Evolutionary conservation across 2,797 vertebrate species (phyloP), one percentile per base, ranked within the genome.

Genomic region (Danio aesculapii): DNA sequence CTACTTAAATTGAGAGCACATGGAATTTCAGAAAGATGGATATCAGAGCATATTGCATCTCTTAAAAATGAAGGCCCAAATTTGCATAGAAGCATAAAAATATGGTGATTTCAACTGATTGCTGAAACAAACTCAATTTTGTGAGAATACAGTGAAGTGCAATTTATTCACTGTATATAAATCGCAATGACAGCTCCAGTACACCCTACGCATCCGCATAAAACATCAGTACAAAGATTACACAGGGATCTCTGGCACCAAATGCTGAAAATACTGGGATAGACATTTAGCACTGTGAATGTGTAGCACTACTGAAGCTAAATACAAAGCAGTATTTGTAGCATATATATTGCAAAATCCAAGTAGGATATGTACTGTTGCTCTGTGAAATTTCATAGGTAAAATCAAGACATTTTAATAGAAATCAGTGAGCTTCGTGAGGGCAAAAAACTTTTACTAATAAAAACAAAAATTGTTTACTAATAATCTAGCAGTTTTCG

Each of bases 1-100:
- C 19, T 47, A 59, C 13, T 13, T 47, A 47, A 30, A 49, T 11
- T 49, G 43, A 57, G 52, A 71, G 52, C 69, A 57, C 39, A 55
- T 44, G 39, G 16, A 71, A 71, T 71, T 44, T 57, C 17, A 21
- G 11, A 49, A 44, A 59, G 55, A 74, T 74, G 14, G 55, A 30
- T 30, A 61, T 74, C 43, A 39, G 57, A 49, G 13, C 6, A 30
- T 8, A 41, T 17, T 43, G 68, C 3, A 43, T 41, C 43, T 43
- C 16, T 19, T 55, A 4, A 13, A 3, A 55, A 71, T 16, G 69
- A 71, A 71, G 39, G 50, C 6, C 39, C 8, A 30, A 30, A 30
- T 30, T 30, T 1, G 49, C 14, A 52, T 52, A 16, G 49, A 50
- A 17, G 43, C 6, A 43, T 41, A 55, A 71, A 55, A n/a, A 8